phyloP scores from a whole-genome alignment of 2,888 invertebrate genomes.

The Atherix ibis region DNA sequence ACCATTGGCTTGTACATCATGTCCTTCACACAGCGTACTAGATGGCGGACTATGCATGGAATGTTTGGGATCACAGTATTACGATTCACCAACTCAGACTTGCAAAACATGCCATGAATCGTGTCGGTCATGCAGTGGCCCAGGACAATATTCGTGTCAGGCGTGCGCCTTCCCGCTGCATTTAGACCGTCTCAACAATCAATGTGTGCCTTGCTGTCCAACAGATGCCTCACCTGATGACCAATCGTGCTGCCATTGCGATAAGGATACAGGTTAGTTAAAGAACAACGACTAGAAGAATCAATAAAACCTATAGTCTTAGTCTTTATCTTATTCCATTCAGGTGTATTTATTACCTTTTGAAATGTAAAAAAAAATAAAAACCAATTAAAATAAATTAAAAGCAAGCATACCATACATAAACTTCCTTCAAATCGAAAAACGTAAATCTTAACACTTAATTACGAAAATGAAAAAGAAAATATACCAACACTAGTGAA shows the following conservation, averaged over 20 bases:
- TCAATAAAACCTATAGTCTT: too few relatives aligned
- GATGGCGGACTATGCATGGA: slow-evolving; percentile 62
- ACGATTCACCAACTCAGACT: slow-evolving; percentile 48
- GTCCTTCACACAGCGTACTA: slow-evolving; percentile 54
- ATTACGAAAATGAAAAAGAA: too few relatives aligned
- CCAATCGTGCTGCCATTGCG: slow-evolving; percentile 53
- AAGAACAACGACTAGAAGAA: too few relatives aligned
- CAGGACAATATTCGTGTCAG: slow-evolving; percentile 51
- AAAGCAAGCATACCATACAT: too few relatives aligned
- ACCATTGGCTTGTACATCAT: slow-evolving; percentile 56
- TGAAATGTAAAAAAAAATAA: too few relatives aligned
- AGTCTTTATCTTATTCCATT: too few relatives aligned
- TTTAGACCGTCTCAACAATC: slow-evolving; percentile 54
- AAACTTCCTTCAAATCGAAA: too few relatives aligned
- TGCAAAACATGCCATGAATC: slow-evolving; percentile 50
- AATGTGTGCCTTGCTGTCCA: slow-evolving; percentile 59
- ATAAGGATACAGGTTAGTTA: slow-evolving; percentile 46
- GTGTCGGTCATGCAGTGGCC: slow-evolving; percentile 52
- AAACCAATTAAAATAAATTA: too few relatives aligned
- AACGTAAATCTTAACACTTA: too few relatives aligned
- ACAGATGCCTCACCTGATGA: slow-evolving; percentile 33
- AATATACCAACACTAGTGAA: too few relatives aligned
- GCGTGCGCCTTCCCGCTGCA: slow-evolving; percentile 48
- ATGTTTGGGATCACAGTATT: slow-evolving; percentile 56
- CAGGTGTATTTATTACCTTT: too few relatives aligned